phyloP scores from a whole-genome alignment of 2,113 vertebrate genomes.

The Ivindomyrus marchei region DNA sequence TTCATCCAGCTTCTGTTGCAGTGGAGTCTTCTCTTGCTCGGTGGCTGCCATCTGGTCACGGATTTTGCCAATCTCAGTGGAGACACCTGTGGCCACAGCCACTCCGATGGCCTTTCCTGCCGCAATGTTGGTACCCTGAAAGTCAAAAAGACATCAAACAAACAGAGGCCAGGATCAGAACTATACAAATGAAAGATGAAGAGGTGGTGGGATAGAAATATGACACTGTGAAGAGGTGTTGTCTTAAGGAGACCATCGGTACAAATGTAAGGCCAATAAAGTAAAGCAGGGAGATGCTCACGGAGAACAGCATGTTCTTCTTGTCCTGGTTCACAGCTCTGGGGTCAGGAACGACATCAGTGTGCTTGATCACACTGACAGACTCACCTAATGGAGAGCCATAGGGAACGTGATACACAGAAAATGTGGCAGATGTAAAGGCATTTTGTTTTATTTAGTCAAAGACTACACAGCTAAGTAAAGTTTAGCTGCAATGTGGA shows the following conservation, averaged over 20 bases:
- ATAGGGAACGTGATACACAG: neutral
- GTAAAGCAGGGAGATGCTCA: conserved; percentile 54
- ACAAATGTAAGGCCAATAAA: neutral
- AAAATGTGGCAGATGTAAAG: neutral
- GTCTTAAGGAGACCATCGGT: neutral
- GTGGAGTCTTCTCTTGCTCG: conserved; percentile 83
- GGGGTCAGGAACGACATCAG: conserved; percentile 77
- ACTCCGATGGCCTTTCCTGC: conserved; percentile 78
- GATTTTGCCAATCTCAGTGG: conserved; percentile 89
- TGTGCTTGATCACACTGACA: conserved; percentile 91
- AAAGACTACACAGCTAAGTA: neutral
- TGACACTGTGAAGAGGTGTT: neutral
- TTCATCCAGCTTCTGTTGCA: conserved; percentile 88
- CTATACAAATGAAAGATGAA: neutral
- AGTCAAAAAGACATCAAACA: neutral
- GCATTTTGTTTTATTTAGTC: neutral
- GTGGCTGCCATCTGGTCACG: conserved; percentile 92
- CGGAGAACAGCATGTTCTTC: conserved; percentile 97
- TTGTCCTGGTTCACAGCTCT: conserved; percentile 98
- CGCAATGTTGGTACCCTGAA: conserved; percentile 83
- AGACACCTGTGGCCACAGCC: conserved; percentile 72
- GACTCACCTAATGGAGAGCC: conserved; percentile 73
- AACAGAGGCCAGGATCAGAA: neutral
- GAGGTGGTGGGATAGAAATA: neutral
- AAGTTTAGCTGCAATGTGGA: conserved; percentile 5